phyloP scores from a whole-genome alignment of 2,113 vertebrate species.

The Myxocyprinus asiaticus region DNA sequence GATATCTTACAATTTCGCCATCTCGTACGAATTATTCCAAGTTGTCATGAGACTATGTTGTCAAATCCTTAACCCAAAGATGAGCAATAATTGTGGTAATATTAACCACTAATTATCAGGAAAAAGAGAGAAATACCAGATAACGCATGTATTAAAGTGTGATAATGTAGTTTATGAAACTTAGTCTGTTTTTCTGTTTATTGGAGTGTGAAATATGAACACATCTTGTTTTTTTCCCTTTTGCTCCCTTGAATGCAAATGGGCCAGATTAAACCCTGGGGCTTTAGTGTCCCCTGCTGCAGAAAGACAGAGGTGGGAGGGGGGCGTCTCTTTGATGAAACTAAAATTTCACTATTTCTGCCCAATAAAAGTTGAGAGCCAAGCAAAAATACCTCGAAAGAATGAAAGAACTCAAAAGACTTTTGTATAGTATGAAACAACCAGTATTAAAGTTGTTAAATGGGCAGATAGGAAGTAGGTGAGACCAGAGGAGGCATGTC shows the following conservation, averaged over 20 bases:
- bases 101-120: too few relatives aligned
- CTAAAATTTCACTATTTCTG: neutral
- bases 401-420: neutral
- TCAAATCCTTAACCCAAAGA: too few relatives aligned
- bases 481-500: neutral
- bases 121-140: too few relatives aligned
- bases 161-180: neutral
- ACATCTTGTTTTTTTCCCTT: conserved; percentile 24
- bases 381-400: neutral
- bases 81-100: too few relatives aligned
- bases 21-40: too few relatives aligned
- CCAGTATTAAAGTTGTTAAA: neutral
- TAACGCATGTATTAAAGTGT: too few relatives aligned
- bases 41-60: too few relatives aligned
- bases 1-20: too few relatives aligned
- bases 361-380: neutral
- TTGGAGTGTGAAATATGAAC: neutral
- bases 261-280: conserved; percentile 66
- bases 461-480: neutral
- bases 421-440: neutral
- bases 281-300: conserved; percentile 42
- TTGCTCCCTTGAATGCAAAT: conserved; percentile 60
- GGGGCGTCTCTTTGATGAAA: neutral
- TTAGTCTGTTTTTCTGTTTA: conserved; percentile 30
- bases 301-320: conserved; percentile 4